phyloP scores from a whole-genome alignment of 2,888 invertebrate genomes.

The Pristionchus maxplancki region DNA sequence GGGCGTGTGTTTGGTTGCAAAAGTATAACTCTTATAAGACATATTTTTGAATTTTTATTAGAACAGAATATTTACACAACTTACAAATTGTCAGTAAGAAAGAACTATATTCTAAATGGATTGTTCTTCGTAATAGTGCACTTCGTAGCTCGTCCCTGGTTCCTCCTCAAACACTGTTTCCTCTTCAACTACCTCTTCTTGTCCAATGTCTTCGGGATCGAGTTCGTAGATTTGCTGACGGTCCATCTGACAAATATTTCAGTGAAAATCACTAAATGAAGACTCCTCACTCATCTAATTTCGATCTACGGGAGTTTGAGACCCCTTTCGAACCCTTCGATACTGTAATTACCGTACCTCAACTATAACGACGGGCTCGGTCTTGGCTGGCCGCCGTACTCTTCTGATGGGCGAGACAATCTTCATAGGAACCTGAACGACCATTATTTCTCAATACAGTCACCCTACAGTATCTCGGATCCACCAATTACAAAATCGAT shows the following conservation, averaged over 20 bases:
- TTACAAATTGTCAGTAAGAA: background rate
- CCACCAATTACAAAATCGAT: background rate
- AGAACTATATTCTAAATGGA: background rate
- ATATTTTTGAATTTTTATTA: background rate
- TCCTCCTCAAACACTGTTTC: background rate
- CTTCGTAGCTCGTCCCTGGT: slow-evolving; percentile 19
- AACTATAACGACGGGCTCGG: background rate
- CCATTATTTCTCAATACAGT: background rate
- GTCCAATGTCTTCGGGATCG: background rate
- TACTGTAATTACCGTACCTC: background rate
- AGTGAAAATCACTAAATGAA: background rate
- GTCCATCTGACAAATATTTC: background rate
- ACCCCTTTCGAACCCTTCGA: no score
- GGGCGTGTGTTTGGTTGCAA: no score
- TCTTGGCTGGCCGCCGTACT: background rate
- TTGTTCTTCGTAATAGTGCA: background rate
- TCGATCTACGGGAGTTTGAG: no score
- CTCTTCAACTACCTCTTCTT: background rate
- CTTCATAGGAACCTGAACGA: background rate
- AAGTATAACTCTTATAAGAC: no score
- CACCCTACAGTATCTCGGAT: background rate
- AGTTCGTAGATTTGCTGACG: background rate
- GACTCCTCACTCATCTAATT: no score
- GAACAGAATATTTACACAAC: background rate
- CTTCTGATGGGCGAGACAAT: background rate